These are phyloP conservation scores for Pelusios castaneus DNA, from an alignment of 2,113 vertebrate genomes.

Conservation along the genomic window DNA sequence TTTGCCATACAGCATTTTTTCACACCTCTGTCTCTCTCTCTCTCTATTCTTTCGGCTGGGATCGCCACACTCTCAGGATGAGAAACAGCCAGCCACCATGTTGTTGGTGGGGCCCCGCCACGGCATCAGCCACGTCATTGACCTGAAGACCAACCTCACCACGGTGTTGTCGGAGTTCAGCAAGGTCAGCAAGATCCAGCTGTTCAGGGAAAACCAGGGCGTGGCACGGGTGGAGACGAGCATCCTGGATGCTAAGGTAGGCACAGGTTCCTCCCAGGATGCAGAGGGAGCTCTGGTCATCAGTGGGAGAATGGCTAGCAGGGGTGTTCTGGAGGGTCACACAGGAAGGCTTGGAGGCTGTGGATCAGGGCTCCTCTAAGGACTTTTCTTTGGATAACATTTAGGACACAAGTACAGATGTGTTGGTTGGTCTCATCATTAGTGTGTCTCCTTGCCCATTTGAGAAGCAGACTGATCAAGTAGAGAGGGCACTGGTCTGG, in stretches of 20 bases:
- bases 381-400: neutral
- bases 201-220: slow-evolving; percentile 94
- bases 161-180: slow-evolving; percentile 97
- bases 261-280: fast-evolving
- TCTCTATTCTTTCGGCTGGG: neutral
- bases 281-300: fast-evolving
- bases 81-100: slow-evolving; percentile 94
- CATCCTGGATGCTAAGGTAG: slow-evolving; percentile 96
- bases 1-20: neutral
- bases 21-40: neutral
- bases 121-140: slow-evolving; percentile 98
- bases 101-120: slow-evolving; percentile 96
- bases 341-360: fast-evolving
- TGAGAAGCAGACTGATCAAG: neutral
- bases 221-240: slow-evolving; percentile 95
- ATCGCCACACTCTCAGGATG: slow-evolving; percentile 78
- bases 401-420: neutral
- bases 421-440: neutral
- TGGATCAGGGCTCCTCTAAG: neutral
- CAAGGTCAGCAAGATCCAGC: slow-evolving; percentile 95
- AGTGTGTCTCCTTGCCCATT: neutral
- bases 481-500: neutral
- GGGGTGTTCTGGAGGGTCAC: neutral
- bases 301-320: neutral
- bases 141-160: slow-evolving; percentile 98